Evolutionary conservation across 2,888 invertebrate genomes (phyloP), one percentile per base, ranked within the genome.

Genomic region (Mesorhabditis spiculigera): DNA sequence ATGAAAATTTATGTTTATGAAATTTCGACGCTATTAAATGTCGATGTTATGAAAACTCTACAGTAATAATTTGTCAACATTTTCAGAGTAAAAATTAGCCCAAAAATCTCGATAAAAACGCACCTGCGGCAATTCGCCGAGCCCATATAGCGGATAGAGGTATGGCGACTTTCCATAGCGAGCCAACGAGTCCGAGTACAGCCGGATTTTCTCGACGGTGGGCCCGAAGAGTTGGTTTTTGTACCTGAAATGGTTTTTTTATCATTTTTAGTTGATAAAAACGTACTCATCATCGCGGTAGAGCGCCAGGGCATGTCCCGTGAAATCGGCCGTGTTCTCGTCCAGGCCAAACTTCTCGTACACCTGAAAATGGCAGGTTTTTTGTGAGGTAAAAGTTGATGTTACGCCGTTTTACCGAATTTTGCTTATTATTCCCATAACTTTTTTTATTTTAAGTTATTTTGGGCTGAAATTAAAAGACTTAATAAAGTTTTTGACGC

Each of bases 111-210:
- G 28, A 88, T 87, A 45, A 90, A 90, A n/a, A 86, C 90, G 90
- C 91, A 91, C 95, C 89, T 98, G 98, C 61, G 98, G 98, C 84
- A 99, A 89, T 88, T 99, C 98, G 69, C 98, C 98, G 72, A 98
- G 89, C 4, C 98, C 98, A 89, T 98, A 99, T 91, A 98, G 92
- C 4, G 98, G 98, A 87, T 99, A 99, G 71, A 99, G 90, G 88
- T 98, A 99, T 4, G 98, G 98, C 44, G 96, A 96, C 88, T 97
- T 98, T 76, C 97, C 97, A 88, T 97, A 98, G 86, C 94, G 91
- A 67, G 96, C 94, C 86, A 98, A 90, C 66, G 98, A 98, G 86
- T 97, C 96, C 67, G 94, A 94, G 89, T 98, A 98, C 78, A 98
- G 89, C 88, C 95, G 94, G 82, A 98, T 95, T 85, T 95, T 91